Conservation (phyloP, 2,888 invertebrate species). For the Electrophaes corylata region DNA sequence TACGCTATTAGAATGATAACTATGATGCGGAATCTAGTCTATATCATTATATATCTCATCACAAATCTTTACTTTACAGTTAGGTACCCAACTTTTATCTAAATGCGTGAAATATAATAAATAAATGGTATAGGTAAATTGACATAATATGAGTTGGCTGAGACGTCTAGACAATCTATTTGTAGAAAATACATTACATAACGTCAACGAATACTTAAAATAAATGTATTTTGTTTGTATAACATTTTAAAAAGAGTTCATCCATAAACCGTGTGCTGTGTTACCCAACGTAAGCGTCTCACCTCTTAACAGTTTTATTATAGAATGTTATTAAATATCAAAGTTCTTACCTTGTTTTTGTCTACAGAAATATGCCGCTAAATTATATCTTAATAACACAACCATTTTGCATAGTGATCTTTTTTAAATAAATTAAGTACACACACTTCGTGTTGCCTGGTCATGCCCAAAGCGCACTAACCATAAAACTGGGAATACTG, state of each 20-base stretch:
- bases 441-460: conserved; percentile 3
- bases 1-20: background rate
- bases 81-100: conserved; percentile 6
- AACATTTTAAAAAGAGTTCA: conserved; percentile 22
- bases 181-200: conserved; percentile 23
- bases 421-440: conserved; percentile 2
- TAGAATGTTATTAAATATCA: background rate
- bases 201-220: conserved; percentile 21
- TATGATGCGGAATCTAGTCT: background rate
- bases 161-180: conserved; percentile 46
- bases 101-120: conserved; percentile 11
- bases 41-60: background rate
- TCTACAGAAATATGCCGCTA: conserved; percentile 32
- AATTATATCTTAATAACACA: conserved; percentile 43
- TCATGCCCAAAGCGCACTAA: conserved; percentile 28
- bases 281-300: background rate
- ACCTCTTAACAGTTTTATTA: background rate
- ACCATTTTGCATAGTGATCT: conserved; percentile 43
- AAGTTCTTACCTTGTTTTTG: conserved; percentile 14
- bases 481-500: conserved; percentile 8
- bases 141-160: background rate
- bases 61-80: background rate
- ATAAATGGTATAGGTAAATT: background rate
- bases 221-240: conserved; percentile 13
- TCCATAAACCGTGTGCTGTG: conserved; percentile 23